Evolutionary conservation across 2,113 vertebrate genomes (phyloP).

Genomic region (Excalfactoria chinensis): DNA sequence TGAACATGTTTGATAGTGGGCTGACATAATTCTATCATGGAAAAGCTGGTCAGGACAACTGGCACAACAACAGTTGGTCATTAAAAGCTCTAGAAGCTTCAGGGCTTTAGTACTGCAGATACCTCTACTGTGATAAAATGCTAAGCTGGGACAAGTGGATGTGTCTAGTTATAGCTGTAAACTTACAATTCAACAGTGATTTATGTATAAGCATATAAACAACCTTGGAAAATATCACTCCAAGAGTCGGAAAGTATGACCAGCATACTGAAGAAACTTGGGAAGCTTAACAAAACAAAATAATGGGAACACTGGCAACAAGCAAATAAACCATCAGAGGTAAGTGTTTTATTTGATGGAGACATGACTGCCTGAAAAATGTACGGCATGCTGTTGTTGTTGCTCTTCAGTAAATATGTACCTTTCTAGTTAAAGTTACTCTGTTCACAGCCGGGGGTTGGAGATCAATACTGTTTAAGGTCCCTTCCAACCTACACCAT

Average conservation of each 20-base stretch:
- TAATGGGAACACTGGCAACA: neutral
- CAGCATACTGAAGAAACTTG: neutral
- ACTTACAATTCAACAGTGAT: neutral
- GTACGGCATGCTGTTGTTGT: neutral
- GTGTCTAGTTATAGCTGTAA: neutral
- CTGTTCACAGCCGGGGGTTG: too few relatives aligned
- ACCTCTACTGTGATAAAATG: neutral
- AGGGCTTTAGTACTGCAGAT: neutral
- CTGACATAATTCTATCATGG: neutral
- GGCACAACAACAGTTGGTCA: accelerated
- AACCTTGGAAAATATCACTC: neutral
- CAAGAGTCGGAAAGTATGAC: accelerated
- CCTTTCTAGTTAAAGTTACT: neutral
- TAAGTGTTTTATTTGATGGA: neutral
- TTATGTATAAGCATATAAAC: neutral
- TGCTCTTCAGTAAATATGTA: neutral
- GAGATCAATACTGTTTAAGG: too few relatives aligned
- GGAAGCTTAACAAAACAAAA: neutral
- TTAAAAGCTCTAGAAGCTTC: neutral
- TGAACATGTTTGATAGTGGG: neutral
- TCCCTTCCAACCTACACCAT: too few relatives aligned
- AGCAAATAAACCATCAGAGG: neutral
- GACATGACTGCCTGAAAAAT: neutral
- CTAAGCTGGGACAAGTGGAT: neutral
- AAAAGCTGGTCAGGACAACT: neutral